Base-by-base conservation (phyloP, 2,888 invertebrate species). In the Perithous albicinctus region DNA sequence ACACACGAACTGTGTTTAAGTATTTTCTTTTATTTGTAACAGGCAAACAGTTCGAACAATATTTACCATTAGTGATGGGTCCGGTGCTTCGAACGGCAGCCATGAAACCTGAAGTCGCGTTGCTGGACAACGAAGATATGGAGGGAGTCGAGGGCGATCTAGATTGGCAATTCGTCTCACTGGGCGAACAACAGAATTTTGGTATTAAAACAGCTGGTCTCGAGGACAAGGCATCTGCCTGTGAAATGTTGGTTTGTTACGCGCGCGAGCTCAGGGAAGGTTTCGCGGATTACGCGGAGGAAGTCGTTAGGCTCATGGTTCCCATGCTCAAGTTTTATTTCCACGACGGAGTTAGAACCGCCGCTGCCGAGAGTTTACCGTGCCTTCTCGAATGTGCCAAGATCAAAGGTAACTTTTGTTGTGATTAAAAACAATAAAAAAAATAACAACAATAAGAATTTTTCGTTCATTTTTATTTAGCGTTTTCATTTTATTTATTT, bases 161-260 rank as follows among this genome's bases (percentile, higher is more conserved):
- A 10, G 98, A 98, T 90, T 98, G 98, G 98, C 97, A 98, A 91
- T 98, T 98, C 93, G 97, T 98, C 54, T 97, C 97, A 2, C 94
- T 99, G 2, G 98, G 98, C 15, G 98, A 98, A 91, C 98, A 98
- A 92, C 98, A 98, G 93, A 98, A 97, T 93, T 98, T 99, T 91
- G 99, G 98, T 80, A 98, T 99, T 83, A 96, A 97, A 90, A 99
- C 98, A 63, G 97, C 98, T 67, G 96, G 98, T 85, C 94, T 99
- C 76, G 99, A 99, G 93, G 99, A 99, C 93, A 99, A 99, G 92
- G 98, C 98, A 0, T 98, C 98, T 1, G 99, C 99, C 0, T 99
- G 98, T 92, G 98, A 98, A 93, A 99, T 99, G 98, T 94, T 99
- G 75, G 98, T 98, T 8, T 98, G 98, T 92, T 99, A 98, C 90